Evolutionary conservation across 2,888 invertebrate genomes (phyloP).

Genomic region (Andrena hattorfiana): DNA sequence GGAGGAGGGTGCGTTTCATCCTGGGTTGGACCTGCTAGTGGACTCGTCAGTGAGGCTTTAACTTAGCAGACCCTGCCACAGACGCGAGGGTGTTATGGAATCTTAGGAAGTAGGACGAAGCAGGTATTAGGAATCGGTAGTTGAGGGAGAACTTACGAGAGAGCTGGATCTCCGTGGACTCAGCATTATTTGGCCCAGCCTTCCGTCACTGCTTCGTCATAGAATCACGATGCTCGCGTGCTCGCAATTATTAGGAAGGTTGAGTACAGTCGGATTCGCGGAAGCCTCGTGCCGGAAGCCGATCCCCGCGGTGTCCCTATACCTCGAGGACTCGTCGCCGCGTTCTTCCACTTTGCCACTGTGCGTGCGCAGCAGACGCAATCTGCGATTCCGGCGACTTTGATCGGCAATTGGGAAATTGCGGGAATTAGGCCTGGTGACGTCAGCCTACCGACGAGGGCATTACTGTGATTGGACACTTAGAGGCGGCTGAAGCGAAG

Average conservation of each 20-base stretch:
- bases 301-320: constrained; percentile 6
- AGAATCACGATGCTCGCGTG: too few species aligned
- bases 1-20: too few species aligned
- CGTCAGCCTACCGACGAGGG: constrained; percentile 71
- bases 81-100: too few species aligned
- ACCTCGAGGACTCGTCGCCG: background rate
- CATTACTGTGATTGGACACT: constrained; percentile 80
- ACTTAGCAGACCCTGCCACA: too few species aligned
- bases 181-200: too few species aligned
- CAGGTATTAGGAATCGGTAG: too few species aligned
- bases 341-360: background rate
- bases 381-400: constrained; percentile 76
- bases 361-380: constrained; percentile 53
- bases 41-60: too few species aligned
- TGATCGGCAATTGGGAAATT: constrained; percentile 82
- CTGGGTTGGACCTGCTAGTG: too few species aligned
- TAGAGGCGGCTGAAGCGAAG: constrained; percentile 73
- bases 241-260: background rate
- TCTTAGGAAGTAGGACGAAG: too few species aligned
- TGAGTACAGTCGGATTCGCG: background rate
- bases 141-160: too few species aligned
- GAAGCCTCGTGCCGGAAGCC: background rate
- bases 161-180: too few species aligned
- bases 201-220: too few species aligned
- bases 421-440: constrained; percentile 77